A percentile compares a stretch with the other conserved stretches of the same genome.
These are phyloP conservation scores for Blastobasis lacticolella DNA, from an alignment of 2,888 invertebrate genomes.

Conservation along the genomic window DNA sequence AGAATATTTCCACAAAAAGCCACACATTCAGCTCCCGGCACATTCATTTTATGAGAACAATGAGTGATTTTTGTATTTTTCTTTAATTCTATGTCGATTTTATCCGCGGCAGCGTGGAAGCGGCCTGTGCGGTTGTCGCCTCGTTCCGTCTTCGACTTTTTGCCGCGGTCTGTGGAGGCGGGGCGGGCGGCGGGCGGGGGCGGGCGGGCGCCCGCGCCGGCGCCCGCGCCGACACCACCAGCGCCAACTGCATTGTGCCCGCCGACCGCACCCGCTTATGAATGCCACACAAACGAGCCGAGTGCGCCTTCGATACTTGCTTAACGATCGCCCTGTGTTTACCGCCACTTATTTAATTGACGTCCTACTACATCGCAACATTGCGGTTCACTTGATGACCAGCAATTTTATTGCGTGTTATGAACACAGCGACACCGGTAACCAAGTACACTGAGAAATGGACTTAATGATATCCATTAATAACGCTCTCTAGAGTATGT, in stretches of 20 bases:
- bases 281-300: constrained; percentile 21
- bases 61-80: constrained; percentile 74
- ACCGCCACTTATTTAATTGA: background rate
- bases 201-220: constrained; percentile 14
- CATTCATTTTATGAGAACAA: constrained; percentile 75
- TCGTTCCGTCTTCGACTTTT: constrained; percentile 68
- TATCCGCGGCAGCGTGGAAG: constrained; percentile 64
- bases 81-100: constrained; percentile 74
- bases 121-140: constrained; percentile 64
- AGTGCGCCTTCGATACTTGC: constrained; percentile 27
- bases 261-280: no score
- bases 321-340: constrained; percentile 21
- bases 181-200: constrained; percentile 60
- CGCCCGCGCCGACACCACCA: no score
- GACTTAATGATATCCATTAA: no score
- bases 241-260: no score
- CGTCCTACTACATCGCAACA: no score
- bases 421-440: no score
- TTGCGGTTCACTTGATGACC: no score
- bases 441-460: no score
- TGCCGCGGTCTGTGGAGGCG: constrained; percentile 37
- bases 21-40: constrained; percentile 72
- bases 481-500: no score
- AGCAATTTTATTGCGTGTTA: no score
- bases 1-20: constrained; percentile 74